Evolutionary conservation across 1,140 invertebrate species (phyloP).

Genomic region (Thaumatotibia leucotreta): DNA sequence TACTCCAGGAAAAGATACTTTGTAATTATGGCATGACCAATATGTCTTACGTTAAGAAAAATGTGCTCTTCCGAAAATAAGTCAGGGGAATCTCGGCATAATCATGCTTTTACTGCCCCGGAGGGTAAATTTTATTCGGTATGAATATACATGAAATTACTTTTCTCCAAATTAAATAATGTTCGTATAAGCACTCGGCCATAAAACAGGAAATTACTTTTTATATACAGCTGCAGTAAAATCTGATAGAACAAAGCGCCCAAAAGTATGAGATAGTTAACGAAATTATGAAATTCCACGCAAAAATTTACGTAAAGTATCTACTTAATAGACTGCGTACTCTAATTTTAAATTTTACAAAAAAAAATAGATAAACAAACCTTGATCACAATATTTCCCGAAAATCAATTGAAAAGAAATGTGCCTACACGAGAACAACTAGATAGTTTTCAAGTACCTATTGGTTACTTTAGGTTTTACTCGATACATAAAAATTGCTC

Average conservation of each 20-base stretch:
- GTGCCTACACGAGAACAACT: too few relatives aligned
- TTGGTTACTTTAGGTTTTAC: too few relatives aligned
- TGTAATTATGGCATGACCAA: conserved; percentile 30
- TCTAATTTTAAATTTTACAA: too few relatives aligned
- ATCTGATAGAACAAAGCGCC: not conserved
- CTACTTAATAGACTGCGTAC: too few relatives aligned
- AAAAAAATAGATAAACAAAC: too few relatives aligned
- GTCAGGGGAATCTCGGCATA: conserved; percentile 16
- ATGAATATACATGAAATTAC: conserved; percentile 11
- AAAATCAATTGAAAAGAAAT: too few relatives aligned
- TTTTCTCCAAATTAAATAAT: not conserved
- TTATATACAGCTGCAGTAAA: not conserved
- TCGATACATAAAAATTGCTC: too few relatives aligned
- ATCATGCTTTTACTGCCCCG: conserved; percentile 19
- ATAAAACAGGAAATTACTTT: not conserved
- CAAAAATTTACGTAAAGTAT: too few relatives aligned
- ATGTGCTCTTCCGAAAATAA: conserved; percentile 28
- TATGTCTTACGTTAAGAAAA: conserved; percentile 26
- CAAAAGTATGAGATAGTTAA: not conserved
- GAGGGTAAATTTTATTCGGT: not conserved
- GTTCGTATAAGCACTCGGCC: not conserved
- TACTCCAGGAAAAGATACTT: conserved; percentile 18
- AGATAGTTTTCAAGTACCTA: too few relatives aligned
- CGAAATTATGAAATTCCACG: not conserved
- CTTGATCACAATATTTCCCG: too few relatives aligned